Conservation (phyloP, 2,888 invertebrate genomes). For the Tipula confusa region DNA sequence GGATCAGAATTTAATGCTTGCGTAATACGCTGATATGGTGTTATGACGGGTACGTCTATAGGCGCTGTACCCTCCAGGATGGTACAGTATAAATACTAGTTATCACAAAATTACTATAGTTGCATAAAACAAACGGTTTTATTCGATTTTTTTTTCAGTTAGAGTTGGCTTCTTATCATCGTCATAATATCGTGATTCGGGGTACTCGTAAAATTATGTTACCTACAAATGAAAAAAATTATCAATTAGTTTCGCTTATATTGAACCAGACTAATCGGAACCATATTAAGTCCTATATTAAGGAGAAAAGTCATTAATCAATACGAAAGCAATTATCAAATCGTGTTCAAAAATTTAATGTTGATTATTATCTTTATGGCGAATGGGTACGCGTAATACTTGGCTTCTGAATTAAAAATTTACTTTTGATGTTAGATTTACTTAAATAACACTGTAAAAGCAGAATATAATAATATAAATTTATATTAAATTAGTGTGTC, state of each 20-base stretch:
- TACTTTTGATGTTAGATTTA: background rate
- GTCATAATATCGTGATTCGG: background rate
- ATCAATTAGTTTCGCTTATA: background rate
- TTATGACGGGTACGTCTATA: slow-evolving; percentile 43
- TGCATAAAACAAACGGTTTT: background rate
- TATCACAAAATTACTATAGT: background rate
- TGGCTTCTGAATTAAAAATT: background rate
- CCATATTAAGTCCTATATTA: background rate
- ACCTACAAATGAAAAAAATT: background rate
- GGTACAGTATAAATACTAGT: background rate
- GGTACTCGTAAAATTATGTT: background rate
- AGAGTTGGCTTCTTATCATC: background rate
- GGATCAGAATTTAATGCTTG: slow-evolving; percentile 54
- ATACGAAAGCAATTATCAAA: background rate
- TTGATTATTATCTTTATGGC: background rate
- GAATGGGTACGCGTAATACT: background rate
- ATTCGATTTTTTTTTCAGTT: background rate
- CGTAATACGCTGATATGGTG: slow-evolving; percentile 53
- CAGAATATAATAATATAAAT: background rate
- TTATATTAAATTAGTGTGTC: slow-evolving; percentile 25
- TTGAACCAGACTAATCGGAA: too few relatives aligned
- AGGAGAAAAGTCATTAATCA: background rate
- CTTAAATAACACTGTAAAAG: background rate
- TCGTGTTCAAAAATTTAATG: background rate
- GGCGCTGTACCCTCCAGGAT: slow-evolving; percentile 33